Conservation (phyloP, 1,140 invertebrate genomes). For the Megathymus violae region DNA sequence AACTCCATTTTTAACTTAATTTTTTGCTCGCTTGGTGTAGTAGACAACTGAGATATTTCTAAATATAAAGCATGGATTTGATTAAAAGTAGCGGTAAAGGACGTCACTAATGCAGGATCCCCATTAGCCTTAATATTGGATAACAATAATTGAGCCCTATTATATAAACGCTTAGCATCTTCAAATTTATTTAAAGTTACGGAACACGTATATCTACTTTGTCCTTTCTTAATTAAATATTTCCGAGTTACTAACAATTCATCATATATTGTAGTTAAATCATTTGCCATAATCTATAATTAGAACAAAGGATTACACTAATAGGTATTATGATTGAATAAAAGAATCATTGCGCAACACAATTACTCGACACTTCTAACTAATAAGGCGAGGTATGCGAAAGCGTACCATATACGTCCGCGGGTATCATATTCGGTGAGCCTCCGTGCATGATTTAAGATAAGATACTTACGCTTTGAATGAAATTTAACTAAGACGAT, state of each 20-base stretch:
- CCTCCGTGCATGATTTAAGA: too few species aligned
- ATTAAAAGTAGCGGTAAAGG: conserved; percentile 14
- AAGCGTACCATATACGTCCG: too few species aligned
- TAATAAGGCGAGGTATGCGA: conserved; percentile 6
- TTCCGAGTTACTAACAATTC: conserved; percentile 25
- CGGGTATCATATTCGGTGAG: too few species aligned
- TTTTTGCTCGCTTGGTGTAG: not conserved
- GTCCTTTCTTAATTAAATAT: conserved; percentile 36
- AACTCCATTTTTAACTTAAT: conserved; percentile 35
- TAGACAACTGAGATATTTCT: conserved; percentile 15
- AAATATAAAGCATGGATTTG: not conserved
- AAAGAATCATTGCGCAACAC: too few species aligned
- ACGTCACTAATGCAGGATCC: not conserved
- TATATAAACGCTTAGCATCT: conserved; percentile 19
- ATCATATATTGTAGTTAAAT: conserved; percentile 22
- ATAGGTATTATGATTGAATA: too few species aligned
- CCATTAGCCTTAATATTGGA: not conserved
- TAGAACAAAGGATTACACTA: not conserved
- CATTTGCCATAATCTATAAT: too few species aligned
- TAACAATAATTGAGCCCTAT: conserved; percentile 6
- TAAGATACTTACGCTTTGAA: too few species aligned
- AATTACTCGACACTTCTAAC: not conserved
- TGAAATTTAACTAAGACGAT: too few species aligned
- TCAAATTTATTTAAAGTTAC: conserved; percentile 26
- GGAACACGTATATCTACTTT: conserved; percentile 29